Percentiles rank a stretch among this genome's conserved stretches.
phyloP scores from a whole-genome alignment of 2,113 vertebrate genomes.

The Eretmochelys imbricata region DNA sequence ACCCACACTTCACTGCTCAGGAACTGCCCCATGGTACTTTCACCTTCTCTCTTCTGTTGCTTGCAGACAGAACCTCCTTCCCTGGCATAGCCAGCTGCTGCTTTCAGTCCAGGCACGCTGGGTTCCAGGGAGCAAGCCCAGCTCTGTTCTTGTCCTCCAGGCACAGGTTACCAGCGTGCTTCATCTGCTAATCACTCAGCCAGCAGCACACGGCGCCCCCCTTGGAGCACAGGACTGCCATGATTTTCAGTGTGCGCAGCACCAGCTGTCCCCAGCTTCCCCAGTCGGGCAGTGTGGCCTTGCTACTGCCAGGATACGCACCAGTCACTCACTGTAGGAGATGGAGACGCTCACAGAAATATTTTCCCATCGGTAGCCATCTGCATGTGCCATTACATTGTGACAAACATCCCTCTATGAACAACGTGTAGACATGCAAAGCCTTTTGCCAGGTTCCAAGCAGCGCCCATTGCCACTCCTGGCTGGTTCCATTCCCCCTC shows the following conservation, averaged over 20 bases:
- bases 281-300: background rate
- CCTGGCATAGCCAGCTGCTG: background rate
- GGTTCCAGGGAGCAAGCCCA: background rate
- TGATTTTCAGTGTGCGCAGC: accelerated
- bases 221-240: background rate
- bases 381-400: constrained; percentile 61
- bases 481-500: background rate
- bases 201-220: background rate
- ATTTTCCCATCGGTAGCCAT: constrained; percentile 60
- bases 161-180: background rate
- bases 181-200: constrained; percentile 5
- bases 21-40: accelerated
- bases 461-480: background rate
- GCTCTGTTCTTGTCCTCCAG: background rate
- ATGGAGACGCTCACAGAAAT: constrained; percentile 20
- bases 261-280: constrained; percentile 8
- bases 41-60: background rate
- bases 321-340: constrained; percentile 55
- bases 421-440: constrained; percentile 58
- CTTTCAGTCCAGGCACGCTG: background rate
- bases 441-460: constrained; percentile 39
- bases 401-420: constrained; percentile 20
- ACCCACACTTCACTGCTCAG: background rate
- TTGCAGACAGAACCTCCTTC: background rate
- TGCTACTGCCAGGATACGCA: background rate